Conservation (phyloP, 2,113 vertebrate genomes). For the Lichenostomus cassidix region DNA sequence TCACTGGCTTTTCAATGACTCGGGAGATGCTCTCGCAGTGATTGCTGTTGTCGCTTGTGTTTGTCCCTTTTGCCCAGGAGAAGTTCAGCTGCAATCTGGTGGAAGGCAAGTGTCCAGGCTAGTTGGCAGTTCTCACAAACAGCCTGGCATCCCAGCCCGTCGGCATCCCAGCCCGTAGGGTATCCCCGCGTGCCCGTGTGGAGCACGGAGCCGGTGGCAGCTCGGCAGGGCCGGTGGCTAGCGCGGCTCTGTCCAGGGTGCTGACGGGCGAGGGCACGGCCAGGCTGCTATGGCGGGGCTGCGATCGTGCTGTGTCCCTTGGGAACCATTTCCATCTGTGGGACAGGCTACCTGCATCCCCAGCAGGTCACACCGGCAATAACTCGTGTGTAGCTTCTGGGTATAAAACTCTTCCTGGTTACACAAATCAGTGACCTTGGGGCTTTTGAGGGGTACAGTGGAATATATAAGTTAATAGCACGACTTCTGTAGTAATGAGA, state of each 20-base stretch:
- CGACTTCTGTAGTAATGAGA: neutral
- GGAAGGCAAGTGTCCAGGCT: fast-evolving
- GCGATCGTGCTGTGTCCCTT: fast-evolving
- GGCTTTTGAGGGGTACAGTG: too few relatives aligned
- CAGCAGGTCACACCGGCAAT: fast-evolving
- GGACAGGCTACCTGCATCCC: neutral
- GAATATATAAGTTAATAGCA: neutral
- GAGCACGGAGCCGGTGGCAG: fast-evolving
- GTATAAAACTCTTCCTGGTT: neutral
- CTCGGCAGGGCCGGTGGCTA: neutral
- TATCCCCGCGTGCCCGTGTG: neutral
- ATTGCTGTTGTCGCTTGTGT: fast-evolving
- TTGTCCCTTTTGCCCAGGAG: neutral
- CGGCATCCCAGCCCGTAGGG: neutral
- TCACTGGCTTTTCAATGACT: neutral
- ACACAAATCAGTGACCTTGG: fast-evolving
- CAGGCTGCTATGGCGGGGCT: fast-evolving
- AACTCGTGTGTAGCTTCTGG: neutral
- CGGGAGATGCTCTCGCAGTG: neutral
- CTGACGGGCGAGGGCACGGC: neutral
- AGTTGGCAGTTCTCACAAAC: fast-evolving
- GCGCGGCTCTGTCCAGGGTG: constrained; percentile 55
- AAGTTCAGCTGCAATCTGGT: fast-evolving
- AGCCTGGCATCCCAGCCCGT: neutral
- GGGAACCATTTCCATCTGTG: fast-evolving